These are phyloP conservation scores for Yponomeuta sedellus DNA, from an alignment of 2,888 invertebrate species.

Conservation along the genomic window DNA sequence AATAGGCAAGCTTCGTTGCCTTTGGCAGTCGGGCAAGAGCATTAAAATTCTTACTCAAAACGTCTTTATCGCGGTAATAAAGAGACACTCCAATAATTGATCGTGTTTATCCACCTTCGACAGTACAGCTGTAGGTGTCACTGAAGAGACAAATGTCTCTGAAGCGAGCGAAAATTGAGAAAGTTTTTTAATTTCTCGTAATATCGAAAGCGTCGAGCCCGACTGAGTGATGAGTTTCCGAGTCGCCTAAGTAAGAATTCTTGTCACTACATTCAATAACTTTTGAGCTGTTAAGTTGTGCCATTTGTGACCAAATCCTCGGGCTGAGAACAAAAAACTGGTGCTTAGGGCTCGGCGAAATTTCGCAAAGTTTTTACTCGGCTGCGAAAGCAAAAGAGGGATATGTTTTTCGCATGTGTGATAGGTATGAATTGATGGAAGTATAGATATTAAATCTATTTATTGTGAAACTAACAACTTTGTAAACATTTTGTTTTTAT, in stretches of 20 bases:
- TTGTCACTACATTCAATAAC: conserved; percentile 5
- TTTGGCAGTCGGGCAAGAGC: no score
- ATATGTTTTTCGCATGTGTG: no score
- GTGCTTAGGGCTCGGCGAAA: not conserved
- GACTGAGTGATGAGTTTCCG: not conserved
- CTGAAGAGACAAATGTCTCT: not conserved
- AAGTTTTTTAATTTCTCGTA: conserved; percentile 13
- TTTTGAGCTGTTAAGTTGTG: not conserved
- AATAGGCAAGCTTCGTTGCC: no score
- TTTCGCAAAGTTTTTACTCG: no score
- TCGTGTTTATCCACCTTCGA: not conserved
- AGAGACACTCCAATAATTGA: not conserved
- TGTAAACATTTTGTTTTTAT: no score
- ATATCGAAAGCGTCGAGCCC: not conserved
- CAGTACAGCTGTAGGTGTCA: not conserved
- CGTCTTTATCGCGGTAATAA: no score
- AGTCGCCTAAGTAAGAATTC: not conserved
- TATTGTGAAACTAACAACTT: no score
- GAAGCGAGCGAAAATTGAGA: conserved; percentile 5
- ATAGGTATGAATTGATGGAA: no score
- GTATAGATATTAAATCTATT: no score
- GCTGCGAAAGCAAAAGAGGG: no score
- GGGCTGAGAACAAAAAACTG: not conserved
- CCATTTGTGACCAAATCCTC: not conserved
- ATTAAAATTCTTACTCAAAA: no score